These are phyloP conservation scores for Tetramorium bicarinatum DNA, from an alignment of 2,888 invertebrate species.

Conservation along the genomic window DNA sequence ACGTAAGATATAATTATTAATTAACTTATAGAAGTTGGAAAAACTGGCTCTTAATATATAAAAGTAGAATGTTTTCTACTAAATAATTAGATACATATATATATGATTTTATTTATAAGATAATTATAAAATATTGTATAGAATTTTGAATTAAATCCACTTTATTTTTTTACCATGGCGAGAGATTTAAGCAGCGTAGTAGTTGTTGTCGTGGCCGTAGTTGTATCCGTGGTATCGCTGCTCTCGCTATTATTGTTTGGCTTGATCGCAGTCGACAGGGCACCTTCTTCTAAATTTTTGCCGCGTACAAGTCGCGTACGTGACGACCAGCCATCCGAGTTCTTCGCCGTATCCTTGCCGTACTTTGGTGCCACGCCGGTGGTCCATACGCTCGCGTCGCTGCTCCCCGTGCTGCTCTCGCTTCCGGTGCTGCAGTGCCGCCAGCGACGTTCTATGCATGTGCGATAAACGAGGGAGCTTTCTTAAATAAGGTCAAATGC, in stretches of 20 bases:
- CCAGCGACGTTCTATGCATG: conserved; percentile 80
- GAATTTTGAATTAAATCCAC: background rate
- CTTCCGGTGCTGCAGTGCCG: conserved; percentile 83
- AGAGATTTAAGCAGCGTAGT: conserved; percentile 71
- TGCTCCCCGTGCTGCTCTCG: conserved; percentile 84
- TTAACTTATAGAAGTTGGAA: too few species aligned
- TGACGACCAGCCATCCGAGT: conserved; percentile 73
- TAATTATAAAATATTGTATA: background rate
- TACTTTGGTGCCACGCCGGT: conserved; percentile 80
- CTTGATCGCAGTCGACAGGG: conserved; percentile 69
- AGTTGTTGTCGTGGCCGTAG: conserved; percentile 77
- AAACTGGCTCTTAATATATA: too few species aligned
- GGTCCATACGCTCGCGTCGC: conserved; percentile 83
- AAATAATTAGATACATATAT: background rate
- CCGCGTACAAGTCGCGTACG: conserved; percentile 75
- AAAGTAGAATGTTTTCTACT: too few species aligned
- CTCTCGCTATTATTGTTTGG: conserved; percentile 81
- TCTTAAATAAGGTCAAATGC: background rate
- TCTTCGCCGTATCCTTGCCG: conserved; percentile 72
- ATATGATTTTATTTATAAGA: background rate
- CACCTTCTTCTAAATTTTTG: conserved; percentile 80
- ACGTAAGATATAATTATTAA: too few species aligned
- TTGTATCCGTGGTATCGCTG: conserved; percentile 82
- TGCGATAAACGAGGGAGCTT: conserved; percentile 11
- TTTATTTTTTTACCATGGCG: conserved; percentile 60